Evolutionary conservation across 2,113 vertebrate genomes (phyloP).

Genomic region (Rhagologus leucostigma): DNA sequence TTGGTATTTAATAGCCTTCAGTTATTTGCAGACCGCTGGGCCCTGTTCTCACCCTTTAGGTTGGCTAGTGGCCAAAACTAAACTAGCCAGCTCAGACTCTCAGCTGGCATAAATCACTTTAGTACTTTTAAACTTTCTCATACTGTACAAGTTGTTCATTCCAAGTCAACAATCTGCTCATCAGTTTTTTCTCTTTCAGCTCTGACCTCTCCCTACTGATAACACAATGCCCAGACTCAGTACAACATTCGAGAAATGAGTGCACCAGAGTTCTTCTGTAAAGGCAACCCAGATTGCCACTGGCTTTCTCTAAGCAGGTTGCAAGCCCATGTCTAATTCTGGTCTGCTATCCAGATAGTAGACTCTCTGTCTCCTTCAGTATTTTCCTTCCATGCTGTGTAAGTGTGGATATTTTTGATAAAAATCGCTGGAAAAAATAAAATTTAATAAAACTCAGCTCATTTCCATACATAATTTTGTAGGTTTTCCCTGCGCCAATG

Average conservation of each 20-base stretch:
- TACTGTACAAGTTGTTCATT: neutral
- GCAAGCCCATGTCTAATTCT: neutral
- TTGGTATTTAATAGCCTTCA: conserved; percentile 28
- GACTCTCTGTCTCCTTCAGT: neutral
- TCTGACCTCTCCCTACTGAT: neutral
- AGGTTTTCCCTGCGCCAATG: neutral
- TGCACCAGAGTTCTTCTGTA: neutral
- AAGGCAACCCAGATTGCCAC: neutral
- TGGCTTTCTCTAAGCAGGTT: neutral
- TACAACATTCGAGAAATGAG: neutral
- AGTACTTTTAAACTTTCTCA: neutral
- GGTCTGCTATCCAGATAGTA: neutral
- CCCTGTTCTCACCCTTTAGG: conserved; percentile 5
- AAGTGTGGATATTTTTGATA: neutral
- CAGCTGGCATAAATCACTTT: conserved; percentile 26
- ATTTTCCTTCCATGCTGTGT: neutral
- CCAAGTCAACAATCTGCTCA: neutral
- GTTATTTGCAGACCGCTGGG: conserved; percentile 28
- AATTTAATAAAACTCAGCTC: neutral
- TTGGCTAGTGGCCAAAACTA: conserved; percentile 43
- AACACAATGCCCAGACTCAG: neutral
- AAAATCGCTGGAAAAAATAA: neutral
- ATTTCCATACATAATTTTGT: neutral
- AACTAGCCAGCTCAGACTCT: conserved; percentile 34
- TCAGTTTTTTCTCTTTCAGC: conserved; percentile 9